Evolutionary conservation across 2,888 invertebrate species (phyloP), one percentile per base, ranked within the genome.

Genomic region (Perdita meconis): DNA sequence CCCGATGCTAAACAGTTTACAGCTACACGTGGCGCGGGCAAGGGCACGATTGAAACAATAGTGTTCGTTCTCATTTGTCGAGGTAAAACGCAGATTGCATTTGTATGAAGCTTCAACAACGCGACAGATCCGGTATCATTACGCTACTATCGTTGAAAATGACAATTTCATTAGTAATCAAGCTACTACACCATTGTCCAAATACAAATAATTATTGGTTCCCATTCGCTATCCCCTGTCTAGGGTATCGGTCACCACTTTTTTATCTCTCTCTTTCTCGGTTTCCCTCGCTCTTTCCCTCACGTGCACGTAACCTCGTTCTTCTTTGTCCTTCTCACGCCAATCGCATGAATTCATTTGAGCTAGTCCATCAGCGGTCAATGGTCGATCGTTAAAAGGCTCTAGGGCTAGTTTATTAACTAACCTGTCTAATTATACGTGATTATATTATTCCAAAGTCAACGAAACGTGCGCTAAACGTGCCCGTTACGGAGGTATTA

Each of bases 91-190:
- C 59, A 78, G 51, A 44, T 65, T 63, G 73, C 73, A 75, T 80
- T 83, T 75, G 74, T 77, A 80, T 69, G 59, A 78, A 70, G 68
- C 60, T 53, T 22, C 64, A 78, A 73, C 56, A 64, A 38, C 55
- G 60, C 34, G 47, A 55, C 69, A 55, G 66, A 38, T 51, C 16
- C 47, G 53, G 69, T 53, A 51, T 57, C 68, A 77, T 83, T 80
- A 75, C 64, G n/a, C 34, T 55, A 60, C 67, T 81, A 83, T 86
- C 79, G 77, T 82, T 81, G 86, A 82, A 86, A 87, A 88, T 86
- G 82, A 84, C 86, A 82, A 88, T 88, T 87, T 89, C 85, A 89
- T 90, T 88, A 89, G 87, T 86, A 89, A 90, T 90, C 88, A 89
- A 89, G 83, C 86, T 73, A 65, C 80, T 73, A 71, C 78, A 80